These are phyloP conservation scores for Allacma fusca DNA, from an alignment of 2,888 invertebrate genomes.

Conservation along the genomic window DNA sequence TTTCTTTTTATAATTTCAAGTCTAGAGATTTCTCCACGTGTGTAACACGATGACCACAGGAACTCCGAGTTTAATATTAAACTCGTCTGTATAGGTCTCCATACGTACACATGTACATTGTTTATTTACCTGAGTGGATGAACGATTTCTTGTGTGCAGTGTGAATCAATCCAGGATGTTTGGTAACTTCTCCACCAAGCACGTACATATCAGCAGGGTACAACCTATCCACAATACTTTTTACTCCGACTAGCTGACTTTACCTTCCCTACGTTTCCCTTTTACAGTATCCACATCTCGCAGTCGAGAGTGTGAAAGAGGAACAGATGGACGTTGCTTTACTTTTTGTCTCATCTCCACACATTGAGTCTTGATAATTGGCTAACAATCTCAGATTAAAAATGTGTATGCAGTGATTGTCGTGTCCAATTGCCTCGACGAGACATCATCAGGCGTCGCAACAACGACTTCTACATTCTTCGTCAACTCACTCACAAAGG, in stretches of 20 bases:
- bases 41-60: neutral
- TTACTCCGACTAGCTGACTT: too few species aligned
- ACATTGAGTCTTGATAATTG: neutral
- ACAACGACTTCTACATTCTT: neutral
- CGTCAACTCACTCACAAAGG: neutral
- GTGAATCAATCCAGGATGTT: too few species aligned
- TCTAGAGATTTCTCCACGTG: neutral
- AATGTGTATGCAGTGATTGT: neutral
- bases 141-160: too few species aligned
- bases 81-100: neutral
- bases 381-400: neutral
- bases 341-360: conserved; percentile 8
- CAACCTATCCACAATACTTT: too few species aligned
- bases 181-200: too few species aligned
- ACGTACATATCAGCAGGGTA: too few species aligned
- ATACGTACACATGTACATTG: neutral
- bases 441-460: conserved; percentile 8
- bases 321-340: neutral
- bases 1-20: neutral
- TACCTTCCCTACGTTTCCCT: too few species aligned
- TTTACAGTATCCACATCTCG: too few species aligned
- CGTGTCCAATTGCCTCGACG: neutral
- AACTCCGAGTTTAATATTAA: neutral
- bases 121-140: too few species aligned
- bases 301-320: neutral